A percentile compares a stretch with the other conserved stretches of the same genome.
Evolutionary conservation across 2,888 invertebrate species (phyloP).

Genomic region (Thymelicus lineola): DNA sequence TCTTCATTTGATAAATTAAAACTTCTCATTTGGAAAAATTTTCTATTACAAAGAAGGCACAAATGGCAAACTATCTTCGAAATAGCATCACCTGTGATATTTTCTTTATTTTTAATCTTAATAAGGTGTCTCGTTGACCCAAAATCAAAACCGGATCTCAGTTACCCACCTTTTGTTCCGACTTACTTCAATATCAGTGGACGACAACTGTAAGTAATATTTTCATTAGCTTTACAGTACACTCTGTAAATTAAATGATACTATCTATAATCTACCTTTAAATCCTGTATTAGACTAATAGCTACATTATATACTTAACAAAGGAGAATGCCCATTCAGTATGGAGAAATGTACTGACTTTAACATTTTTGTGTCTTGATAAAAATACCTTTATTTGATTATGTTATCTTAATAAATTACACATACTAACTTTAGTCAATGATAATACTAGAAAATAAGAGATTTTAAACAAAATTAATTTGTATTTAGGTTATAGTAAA

Average conservation of each 20-base stretch:
- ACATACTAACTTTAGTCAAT: too few relatives aligned
- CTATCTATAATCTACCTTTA: neutral
- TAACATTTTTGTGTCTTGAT: too few relatives aligned
- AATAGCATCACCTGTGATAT: conserved; percentile 88
- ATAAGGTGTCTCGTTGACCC: conserved; percentile 89
- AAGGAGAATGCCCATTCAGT: too few relatives aligned
- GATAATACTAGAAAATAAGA: too few relatives aligned
- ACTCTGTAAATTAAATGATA: neutral
- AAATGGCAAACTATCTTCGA: conserved; percentile 90
- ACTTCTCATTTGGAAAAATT: conserved; percentile 94
- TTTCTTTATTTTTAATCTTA: conserved; percentile 89
- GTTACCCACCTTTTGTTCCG: conserved; percentile 69
- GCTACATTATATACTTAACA: neutral
- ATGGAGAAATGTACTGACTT: too few relatives aligned
- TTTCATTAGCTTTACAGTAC: neutral
- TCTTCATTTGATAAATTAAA: conserved; percentile 85
- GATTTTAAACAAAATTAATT: too few relatives aligned
- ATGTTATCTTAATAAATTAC: too few relatives aligned
- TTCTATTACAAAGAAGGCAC: conserved; percentile 90
- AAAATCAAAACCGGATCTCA: conserved; percentile 70
- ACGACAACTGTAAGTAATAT: conserved; percentile 66
- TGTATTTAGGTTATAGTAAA: too few relatives aligned
- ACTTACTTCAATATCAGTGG: conserved; percentile 75
- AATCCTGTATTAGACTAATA: neutral
- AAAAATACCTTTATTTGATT: too few relatives aligned